Evolutionary conservation across 2,797 vertebrate species (phyloP).

Genomic region (Rhinogobio ventralis): DNA sequence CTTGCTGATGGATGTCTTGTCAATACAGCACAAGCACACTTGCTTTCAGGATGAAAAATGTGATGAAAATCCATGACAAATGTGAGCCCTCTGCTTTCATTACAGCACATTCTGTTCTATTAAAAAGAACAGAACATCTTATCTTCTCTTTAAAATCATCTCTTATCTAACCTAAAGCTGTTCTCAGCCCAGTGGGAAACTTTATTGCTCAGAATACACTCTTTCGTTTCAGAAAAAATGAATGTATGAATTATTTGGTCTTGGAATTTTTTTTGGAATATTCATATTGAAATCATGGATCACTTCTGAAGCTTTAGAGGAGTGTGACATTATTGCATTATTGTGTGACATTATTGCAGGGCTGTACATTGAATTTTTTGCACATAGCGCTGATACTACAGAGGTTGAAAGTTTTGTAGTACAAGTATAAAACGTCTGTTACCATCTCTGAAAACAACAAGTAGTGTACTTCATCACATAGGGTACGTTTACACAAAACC

Average conservation of each 20-base stretch:
- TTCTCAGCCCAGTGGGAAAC: background rate
- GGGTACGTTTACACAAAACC: no score
- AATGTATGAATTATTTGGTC: background rate
- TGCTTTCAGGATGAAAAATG: background rate
- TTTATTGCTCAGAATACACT: background rate
- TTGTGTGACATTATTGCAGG: no score
- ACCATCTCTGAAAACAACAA: background rate
- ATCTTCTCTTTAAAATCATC: constrained; percentile 21
- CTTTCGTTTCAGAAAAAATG: background rate
- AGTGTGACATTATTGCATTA: no score
- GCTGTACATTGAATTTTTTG: no score
- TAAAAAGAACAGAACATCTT: constrained; percentile 29
- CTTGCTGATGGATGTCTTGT: constrained; percentile 49
- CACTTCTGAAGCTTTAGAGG: no score
- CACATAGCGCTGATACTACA: no score
- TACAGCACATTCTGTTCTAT: constrained; percentile 13
- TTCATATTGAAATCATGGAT: background rate
- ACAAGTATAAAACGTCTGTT: no score
- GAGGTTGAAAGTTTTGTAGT: no score
- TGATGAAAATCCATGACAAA: background rate
- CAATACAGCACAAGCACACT: constrained; percentile 5
- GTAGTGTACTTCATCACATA: background rate
- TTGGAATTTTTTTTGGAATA: background rate
- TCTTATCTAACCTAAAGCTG: background rate
- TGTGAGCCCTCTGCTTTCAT: constrained; percentile 35